Percentiles rank a stretch among this genome's conserved stretches.
phyloP scores from a whole-genome alignment of 2,113 vertebrate genomes.

The Leptobrachium ailaonicum region DNA sequence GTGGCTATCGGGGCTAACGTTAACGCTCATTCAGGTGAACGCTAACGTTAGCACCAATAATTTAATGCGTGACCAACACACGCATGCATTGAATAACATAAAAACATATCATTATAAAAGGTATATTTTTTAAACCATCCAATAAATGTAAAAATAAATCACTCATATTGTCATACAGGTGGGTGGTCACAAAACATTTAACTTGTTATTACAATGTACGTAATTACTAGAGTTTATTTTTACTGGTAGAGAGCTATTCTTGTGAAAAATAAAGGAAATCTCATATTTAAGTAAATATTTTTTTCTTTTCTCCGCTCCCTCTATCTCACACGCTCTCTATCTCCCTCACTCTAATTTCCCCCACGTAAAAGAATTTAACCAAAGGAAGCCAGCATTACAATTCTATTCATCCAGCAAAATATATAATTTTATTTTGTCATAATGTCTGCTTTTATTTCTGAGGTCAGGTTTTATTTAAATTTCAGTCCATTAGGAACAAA shows the following conservation, averaged over 20 bases:
- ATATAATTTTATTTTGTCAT: slow-evolving; percentile 86
- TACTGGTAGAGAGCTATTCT: slow-evolving; percentile 76
- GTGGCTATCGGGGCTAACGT: too few species aligned
- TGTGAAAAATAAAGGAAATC: slow-evolving; percentile 68
- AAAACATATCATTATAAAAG: too few species aligned
- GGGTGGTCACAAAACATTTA: too few species aligned
- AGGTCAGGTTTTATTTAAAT: slow-evolving; percentile 94
- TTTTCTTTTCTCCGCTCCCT: slow-evolving; percentile 60
- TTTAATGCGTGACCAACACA: too few species aligned
- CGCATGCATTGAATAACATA: too few species aligned
- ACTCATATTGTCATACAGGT: too few species aligned
- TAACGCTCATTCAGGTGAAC: too few species aligned
- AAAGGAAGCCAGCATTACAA: slow-evolving; percentile 81
- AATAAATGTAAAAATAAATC: too few species aligned
- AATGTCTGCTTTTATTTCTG: slow-evolving; percentile 87
- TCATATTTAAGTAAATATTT: slow-evolving; percentile 68
- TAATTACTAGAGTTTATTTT: slow-evolving; percentile 62
- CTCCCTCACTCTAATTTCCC: slow-evolving; percentile 74
- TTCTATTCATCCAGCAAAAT: slow-evolving; percentile 80
- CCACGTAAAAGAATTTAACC: slow-evolving; percentile 80
- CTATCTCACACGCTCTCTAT: slow-evolving; percentile 64
- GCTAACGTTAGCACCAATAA: too few species aligned
- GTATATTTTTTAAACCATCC: too few species aligned
- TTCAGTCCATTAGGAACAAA: slow-evolving; percentile 90
- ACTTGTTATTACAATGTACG: too few species aligned